Percentiles rank a stretch among this genome's conserved stretches.
These are phyloP conservation scores for Chloroceryle aenea DNA, from an alignment of 2,113 vertebrate genomes.

Conservation along the genomic window DNA sequence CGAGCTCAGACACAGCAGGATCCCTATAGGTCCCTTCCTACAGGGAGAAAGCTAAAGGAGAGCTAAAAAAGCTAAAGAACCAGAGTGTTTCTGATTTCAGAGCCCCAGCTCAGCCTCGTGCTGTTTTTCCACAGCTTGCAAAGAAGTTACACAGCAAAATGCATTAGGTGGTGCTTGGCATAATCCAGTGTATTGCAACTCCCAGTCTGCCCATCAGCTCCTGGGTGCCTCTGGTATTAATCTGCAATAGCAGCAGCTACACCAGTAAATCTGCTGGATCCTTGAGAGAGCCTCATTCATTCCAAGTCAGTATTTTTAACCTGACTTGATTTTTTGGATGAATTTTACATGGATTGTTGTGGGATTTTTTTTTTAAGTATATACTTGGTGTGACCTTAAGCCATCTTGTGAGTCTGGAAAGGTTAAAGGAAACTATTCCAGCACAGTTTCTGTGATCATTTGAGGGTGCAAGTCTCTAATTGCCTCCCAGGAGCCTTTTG, in stretches of 20 bases:
- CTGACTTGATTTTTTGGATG: neutral
- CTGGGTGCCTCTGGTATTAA: neutral
- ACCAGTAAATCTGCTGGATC: neutral
- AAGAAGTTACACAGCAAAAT: neutral
- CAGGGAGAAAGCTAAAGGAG: neutral
- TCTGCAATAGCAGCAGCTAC: neutral
- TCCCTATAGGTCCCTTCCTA: neutral
- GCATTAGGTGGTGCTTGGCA: neutral
- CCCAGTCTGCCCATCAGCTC: neutral
- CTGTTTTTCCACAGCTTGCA: neutral
- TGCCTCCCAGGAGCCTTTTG: neutral
- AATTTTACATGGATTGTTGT: rapidly evolving
- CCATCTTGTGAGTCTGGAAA: neutral
- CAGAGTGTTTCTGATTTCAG: neutral
- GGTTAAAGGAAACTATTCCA: neutral
- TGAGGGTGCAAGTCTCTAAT: neutral
- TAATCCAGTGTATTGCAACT: neutral
- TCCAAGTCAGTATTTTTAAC: neutral
- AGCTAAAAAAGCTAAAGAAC: neutral
- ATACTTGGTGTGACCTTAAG: neutral
- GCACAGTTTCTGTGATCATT: neutral
- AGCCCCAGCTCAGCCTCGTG: neutral
- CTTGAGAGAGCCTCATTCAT: neutral
- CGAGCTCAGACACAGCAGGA: neutral
- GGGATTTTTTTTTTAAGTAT: neutral